A percentile compares a stretch with the other conserved stretches of the same genome.
These are phyloP conservation scores for Eristalinus sepulchralis DNA, from an alignment of 2,888 invertebrate genomes.

Conservation along the genomic window DNA sequence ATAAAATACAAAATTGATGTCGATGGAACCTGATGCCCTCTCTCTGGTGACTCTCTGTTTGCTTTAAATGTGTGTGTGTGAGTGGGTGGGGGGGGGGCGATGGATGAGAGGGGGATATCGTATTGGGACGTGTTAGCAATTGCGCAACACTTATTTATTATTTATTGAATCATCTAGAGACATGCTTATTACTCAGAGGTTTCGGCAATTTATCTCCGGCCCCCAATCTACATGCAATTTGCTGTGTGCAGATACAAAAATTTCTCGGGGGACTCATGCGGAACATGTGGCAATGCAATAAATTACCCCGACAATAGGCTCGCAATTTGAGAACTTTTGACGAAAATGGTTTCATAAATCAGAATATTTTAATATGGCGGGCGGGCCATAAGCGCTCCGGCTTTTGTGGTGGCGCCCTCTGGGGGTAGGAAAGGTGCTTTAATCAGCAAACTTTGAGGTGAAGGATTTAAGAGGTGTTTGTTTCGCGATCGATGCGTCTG, in stretches of 20 bases:
- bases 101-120: conserved; percentile 1
- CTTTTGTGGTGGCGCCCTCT: neutral
- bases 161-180: conserved; percentile 69
- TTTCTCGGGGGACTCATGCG: conserved; percentile 57
- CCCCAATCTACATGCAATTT: conserved; percentile 57
- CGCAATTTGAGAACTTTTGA: conserved; percentile 58
- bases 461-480: neutral
- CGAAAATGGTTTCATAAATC: conserved; percentile 65
- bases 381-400: neutral
- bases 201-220: conserved; percentile 61
- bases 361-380: conserved; percentile 48
- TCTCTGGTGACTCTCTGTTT: neutral
- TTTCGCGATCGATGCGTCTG: no score
- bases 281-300: conserved; percentile 67
- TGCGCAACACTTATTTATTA: conserved; percentile 63
- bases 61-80: no score
- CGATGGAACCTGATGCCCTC: conserved; percentile 17
- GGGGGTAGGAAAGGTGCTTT: neutral
- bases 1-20: neutral
- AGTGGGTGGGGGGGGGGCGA: no score
- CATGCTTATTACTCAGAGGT: conserved; percentile 64
- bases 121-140: conserved; percentile 63
- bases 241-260: conserved; percentile 53
- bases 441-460: neutral
- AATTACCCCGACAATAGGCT: conserved; percentile 51